These are phyloP conservation scores for Spodoptera picta DNA, from an alignment of 2,888 invertebrate species.

Conservation along the genomic window DNA sequence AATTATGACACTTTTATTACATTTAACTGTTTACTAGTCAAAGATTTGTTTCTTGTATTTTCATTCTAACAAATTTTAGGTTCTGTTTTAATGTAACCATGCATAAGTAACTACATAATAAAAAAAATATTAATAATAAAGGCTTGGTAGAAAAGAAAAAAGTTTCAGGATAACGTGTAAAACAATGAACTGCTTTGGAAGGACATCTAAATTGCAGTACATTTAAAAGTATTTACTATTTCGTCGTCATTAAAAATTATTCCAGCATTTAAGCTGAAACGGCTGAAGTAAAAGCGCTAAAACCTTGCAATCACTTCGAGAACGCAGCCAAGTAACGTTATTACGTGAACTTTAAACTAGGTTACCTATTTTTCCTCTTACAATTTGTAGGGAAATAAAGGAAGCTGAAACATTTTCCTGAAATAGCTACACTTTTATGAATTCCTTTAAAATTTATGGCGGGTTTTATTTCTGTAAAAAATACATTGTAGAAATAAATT, in stretches of 20 bases:
- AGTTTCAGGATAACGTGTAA: too few relatives aligned
- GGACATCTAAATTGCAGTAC: too few relatives aligned
- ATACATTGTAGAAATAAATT: constrained; percentile 11
- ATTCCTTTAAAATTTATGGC: constrained; percentile 26
- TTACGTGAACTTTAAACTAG: constrained; percentile 40
- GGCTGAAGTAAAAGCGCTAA: constrained; percentile 12
- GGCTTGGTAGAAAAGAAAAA: too few relatives aligned
- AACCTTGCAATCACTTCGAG: constrained; percentile 19
- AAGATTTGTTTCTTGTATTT: too few relatives aligned
- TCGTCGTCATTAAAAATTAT: not conserved
- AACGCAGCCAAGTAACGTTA: constrained; percentile 27
- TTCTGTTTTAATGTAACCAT: too few relatives aligned
- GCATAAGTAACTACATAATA: too few relatives aligned
- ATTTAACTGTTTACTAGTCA: too few relatives aligned
- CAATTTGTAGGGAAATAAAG: constrained; percentile 27
- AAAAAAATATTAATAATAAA: too few relatives aligned
- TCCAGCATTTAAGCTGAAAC: constrained; percentile 4
- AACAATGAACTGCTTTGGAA: too few relatives aligned
- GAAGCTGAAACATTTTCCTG: constrained; percentile 35
- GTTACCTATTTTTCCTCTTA: constrained; percentile 48
- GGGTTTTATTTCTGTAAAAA: constrained; percentile 18
- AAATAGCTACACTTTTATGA: constrained; percentile 23
- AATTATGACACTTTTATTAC: too few relatives aligned
- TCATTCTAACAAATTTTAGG: too few relatives aligned
- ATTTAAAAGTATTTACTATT: too few relatives aligned